A percentile compares a stretch with the other conserved stretches of the same genome.
These are phyloP conservation scores for Equus przewalskii DNA, from an alignment of 2,113 vertebrate genomes.

Conservation along the genomic window DNA sequence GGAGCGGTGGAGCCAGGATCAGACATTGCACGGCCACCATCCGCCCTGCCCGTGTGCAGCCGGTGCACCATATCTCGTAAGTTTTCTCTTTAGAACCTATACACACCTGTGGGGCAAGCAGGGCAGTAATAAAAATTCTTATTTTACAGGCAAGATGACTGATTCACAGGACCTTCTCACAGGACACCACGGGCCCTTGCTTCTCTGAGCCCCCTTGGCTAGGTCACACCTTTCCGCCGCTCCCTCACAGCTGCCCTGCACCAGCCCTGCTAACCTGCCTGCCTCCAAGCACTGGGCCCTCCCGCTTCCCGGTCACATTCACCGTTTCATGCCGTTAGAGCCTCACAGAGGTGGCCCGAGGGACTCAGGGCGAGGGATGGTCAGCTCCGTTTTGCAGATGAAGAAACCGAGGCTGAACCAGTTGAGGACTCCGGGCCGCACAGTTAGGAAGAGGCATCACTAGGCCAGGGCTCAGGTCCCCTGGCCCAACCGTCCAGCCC, in stretches of 20 bases:
- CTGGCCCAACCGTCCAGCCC: neutral
- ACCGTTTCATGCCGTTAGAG: neutral
- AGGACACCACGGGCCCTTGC: neutral
- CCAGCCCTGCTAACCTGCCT: too few relatives aligned
- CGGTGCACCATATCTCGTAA: accelerated
- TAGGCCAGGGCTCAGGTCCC: neutral
- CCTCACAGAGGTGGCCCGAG: neutral
- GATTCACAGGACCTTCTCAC: neutral
- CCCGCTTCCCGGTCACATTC: neutral
- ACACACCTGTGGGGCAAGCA: neutral
- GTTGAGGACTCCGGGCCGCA: neutral
- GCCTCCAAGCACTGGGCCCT: neutral
- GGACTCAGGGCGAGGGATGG: accelerated
- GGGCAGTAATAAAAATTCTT: neutral
- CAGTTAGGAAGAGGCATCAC: neutral
- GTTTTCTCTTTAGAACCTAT: neutral
- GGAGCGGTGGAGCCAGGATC: neutral
- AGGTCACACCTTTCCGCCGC: neutral
- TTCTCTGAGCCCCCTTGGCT: neutral
- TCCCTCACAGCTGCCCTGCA: neutral
- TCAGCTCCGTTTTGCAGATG: neutral
- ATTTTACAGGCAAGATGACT: neutral
- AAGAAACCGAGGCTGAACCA: neutral
- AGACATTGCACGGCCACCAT: accelerated
- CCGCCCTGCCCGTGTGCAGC: accelerated